A percentile compares a stretch with the other conserved stretches of the same genome.
Evolutionary conservation across 2,888 invertebrate species (phyloP).

Genomic region (Ecdyonurus torrentis): DNA sequence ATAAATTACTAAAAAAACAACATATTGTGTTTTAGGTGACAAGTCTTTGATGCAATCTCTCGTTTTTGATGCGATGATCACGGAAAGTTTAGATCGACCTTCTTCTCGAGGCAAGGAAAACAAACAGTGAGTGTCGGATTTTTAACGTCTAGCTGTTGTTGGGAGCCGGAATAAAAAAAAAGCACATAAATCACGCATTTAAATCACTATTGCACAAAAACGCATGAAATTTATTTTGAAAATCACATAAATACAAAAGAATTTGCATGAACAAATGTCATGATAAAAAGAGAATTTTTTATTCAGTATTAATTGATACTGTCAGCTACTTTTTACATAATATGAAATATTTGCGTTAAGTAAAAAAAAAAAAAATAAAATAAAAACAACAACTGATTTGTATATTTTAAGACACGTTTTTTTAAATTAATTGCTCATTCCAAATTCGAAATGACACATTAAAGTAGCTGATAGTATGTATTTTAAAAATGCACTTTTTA

Average conservation of each 20-base stretch:
- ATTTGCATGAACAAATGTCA: background rate
- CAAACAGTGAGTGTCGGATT: conserved; percentile 51
- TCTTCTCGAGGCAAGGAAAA: conserved; percentile 46
- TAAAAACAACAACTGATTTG: no score
- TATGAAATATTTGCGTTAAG: no score
- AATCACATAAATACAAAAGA: conserved; percentile 1
- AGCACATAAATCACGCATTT: conserved; percentile 3
- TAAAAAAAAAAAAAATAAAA: no score
- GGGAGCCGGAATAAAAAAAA: conserved; percentile 7
- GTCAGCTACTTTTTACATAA: background rate
- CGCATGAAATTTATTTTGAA: background rate
- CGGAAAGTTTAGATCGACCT: conserved; percentile 58
- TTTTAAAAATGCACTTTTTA: background rate
- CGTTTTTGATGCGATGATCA: conserved; percentile 79
- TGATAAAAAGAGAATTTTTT: conserved; percentile 5
- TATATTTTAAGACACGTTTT: no score
- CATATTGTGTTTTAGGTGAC: conserved; percentile 49
- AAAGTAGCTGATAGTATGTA: background rate
- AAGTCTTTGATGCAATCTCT: conserved; percentile 78
- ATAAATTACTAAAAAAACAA: no score
- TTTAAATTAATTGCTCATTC: conserved; percentile 6
- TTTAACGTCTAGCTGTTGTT: no score
- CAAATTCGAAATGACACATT: background rate
- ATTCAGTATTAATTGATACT: conserved; percentile 3
- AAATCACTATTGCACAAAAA: background rate